Base-by-base conservation (phyloP, 2,113 vertebrate genomes). In the Corydoras maculifer region DNA sequence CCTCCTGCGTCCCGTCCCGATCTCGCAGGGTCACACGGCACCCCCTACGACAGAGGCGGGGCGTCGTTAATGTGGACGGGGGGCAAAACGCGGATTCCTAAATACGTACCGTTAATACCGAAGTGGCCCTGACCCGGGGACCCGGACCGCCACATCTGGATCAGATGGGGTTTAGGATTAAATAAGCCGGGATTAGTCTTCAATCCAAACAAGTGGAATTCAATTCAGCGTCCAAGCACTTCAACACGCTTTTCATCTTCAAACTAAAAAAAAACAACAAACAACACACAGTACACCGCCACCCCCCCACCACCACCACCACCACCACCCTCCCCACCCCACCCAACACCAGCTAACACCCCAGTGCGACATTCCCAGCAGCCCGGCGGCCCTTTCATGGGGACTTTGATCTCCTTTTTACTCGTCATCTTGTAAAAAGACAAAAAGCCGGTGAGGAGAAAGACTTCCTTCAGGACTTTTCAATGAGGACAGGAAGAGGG, bases 351-450 rank as follows among this genome's bases (percentile, higher is more conserved):
- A 80, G 62, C 69, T 86, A 81, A 78, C 84, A 87, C 84, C 84
- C 78, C 74, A 78, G 81, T 86, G 86, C 70, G 84, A 88, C 83
- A 86, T 87, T 89, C 84, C 84, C 77, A 76, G 77, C 75, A 80
- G 77, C 86, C 82, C 81, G 75, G 76, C 65, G 80, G 81, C 78
- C 81, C 83, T 84, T 86, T 87, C 82, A 82, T 80, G 70, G 79
- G 71, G 75, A 84, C 82, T 86, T 87, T 88, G 84, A 88, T 86
- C 80, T 86, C 75, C 81, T 82, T 87, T 77, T 88, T 82, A 84
- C 82, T 82, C 85, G 78, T 76, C 69, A 79, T 84, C 85, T 83
- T 87, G 85, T 86, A 86, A 85, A 25, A 87, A 76, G 79, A 74
- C 50, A 79, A 82, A 82, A 82, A 66, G 72, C 74, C 65, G 57